A percentile compares a stretch with the other conserved stretches of the same genome.
Evolutionary conservation across 2,888 invertebrate species (phyloP).

Genomic region (Pasiphila rectangulata): DNA sequence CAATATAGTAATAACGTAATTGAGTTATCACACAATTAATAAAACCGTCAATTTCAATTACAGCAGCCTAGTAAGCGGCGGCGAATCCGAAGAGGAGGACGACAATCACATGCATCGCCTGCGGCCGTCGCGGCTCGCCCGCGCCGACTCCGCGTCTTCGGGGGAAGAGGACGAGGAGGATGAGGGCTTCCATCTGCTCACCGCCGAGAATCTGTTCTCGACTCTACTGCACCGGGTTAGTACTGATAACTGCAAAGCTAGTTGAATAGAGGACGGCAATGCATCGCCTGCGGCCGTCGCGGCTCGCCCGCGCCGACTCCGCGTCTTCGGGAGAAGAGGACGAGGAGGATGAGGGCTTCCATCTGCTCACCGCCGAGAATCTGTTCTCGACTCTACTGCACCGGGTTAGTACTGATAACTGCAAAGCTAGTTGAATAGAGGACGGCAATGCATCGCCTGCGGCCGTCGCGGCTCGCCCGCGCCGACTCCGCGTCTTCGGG

Average conservation of each 20-base stretch:
- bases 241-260: neutral
- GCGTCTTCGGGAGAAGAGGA: slow-evolving; percentile 93
- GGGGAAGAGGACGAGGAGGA: slow-evolving; percentile 93
- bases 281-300: slow-evolving; percentile 83
- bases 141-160: slow-evolving; percentile 93
- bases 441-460: slow-evolving; percentile 67
- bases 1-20: too few relatives aligned
- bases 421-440: neutral
- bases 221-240: slow-evolving; percentile 90
- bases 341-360: slow-evolving; percentile 94
- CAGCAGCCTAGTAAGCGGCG: slow-evolving; percentile 84
- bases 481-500: slow-evolving; percentile 94
- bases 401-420: slow-evolving; percentile 76
- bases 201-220: slow-evolving; percentile 94
- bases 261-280: slow-evolving; percentile 20
- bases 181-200: slow-evolving; percentile 94
- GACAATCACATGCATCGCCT: slow-evolving; percentile 62
- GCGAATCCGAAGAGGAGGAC: slow-evolving; percentile 79
- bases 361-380: slow-evolving; percentile 94
- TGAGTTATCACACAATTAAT: too few relatives aligned
- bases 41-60: too few relatives aligned
- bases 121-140: slow-evolving; percentile 84
- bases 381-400: slow-evolving; percentile 92
- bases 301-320: slow-evolving; percentile 88
- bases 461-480: slow-evolving; percentile 85